Evolutionary conservation across 2,888 invertebrate genomes (phyloP).

Genomic region (Callyntrura sp.): DNA sequence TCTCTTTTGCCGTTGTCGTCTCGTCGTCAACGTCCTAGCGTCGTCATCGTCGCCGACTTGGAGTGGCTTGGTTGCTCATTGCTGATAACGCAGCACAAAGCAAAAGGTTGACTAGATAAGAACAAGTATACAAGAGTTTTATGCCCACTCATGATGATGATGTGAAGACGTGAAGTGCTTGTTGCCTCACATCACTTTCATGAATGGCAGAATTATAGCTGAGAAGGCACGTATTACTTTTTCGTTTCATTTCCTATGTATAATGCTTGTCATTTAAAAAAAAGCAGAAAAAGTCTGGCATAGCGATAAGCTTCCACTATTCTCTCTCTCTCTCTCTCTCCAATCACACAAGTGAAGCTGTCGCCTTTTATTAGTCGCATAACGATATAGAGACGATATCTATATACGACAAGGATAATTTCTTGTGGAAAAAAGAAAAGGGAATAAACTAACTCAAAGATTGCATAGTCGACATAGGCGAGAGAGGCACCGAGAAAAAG

Average conservation of each 20-base stretch:
- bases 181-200: slow-evolving; percentile 61
- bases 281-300: slow-evolving; percentile 9
- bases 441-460: slow-evolving; percentile 55
- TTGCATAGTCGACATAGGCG: not conserved
- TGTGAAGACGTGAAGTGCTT: slow-evolving; percentile 75
- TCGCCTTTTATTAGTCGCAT: not conserved
- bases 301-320: slow-evolving; percentile 25
- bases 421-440: slow-evolving; percentile 18
- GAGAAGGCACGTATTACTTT: slow-evolving; percentile 60
- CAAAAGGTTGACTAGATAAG: slow-evolving; percentile 71
- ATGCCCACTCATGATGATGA: slow-evolving; percentile 68
- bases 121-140: slow-evolving; percentile 54
- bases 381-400: not conserved
- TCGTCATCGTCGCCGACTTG: not conserved
- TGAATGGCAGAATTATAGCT: slow-evolving; percentile 60
- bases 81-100: slow-evolving; percentile 68
- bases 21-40: no score
- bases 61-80: slow-evolving; percentile 75
- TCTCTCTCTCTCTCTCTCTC: not conserved
- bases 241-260: slow-evolving; percentile 51
- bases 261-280: slow-evolving; percentile 59
- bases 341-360: not conserved
- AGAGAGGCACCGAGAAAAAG: slow-evolving; percentile 3
- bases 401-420: slow-evolving; percentile 20
- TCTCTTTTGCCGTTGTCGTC: no score